Conservation (phyloP, 37 sponge, comb jelly and placozoan species). For the Chondrosia reniformis region DNA sequence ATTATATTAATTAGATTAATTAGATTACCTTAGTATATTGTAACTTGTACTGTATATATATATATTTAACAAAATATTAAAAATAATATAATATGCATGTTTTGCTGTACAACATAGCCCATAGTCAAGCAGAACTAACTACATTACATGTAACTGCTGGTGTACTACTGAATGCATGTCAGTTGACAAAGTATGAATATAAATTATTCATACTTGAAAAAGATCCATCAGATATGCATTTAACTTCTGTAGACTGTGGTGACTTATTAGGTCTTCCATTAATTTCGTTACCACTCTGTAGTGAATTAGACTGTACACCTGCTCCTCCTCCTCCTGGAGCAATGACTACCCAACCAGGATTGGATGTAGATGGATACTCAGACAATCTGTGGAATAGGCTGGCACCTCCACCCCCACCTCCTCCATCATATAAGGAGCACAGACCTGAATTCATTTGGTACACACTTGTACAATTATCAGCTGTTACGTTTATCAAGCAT, state of each 20-base stretch:
- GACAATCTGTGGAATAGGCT: neutral
- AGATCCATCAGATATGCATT: neutral
- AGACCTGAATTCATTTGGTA: neutral
- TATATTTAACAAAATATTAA: neutral
- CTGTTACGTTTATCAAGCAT: too few relatives aligned
- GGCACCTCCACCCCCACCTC: conserved; percentile 18
- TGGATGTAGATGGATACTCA: neutral
- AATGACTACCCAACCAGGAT: neutral
- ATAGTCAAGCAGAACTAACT: too few relatives aligned
- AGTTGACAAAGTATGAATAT: neutral
- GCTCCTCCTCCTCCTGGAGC: conserved; percentile 2
- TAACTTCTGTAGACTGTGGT: neutral
- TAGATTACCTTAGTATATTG: too few relatives aligned
- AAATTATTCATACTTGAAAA: neutral
- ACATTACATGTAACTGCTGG: too few relatives aligned
- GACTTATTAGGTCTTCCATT: too few relatives aligned
- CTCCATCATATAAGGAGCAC: neutral
- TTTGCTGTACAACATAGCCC: too few relatives aligned
- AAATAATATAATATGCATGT: too few relatives aligned
- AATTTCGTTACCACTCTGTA: too few relatives aligned
- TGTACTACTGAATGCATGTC: neutral
- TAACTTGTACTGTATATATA: too few relatives aligned
- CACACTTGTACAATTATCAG: too few relatives aligned
- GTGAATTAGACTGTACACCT: too few relatives aligned
- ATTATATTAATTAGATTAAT: neutral